Base-by-base conservation (phyloP, 2,797 vertebrate species). In the Pogoniulus pusillus region DNA sequence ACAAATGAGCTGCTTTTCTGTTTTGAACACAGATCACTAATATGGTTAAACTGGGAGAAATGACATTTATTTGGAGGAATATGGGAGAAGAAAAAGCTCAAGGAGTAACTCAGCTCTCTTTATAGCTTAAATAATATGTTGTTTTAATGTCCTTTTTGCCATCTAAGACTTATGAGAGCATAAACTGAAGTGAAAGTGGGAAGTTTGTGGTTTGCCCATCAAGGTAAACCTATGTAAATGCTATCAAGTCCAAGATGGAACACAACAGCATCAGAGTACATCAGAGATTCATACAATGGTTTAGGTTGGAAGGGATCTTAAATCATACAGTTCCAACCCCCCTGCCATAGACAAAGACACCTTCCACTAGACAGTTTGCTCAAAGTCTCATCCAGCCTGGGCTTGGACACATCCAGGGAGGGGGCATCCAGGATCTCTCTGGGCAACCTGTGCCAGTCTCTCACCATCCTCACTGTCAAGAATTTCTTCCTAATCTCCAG, bases 51-150 rank as follows among this genome's bases (percentile, higher is more conserved):
- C 41, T 77, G 62, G 30, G 91, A 91, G 51, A 71, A 86, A 92
- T 84, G 1, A 85, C 87, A 90, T 95, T 95, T 93, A 93, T 94
- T 92, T 82, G 91, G 83, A 94, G 75, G 62, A 95, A 88, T 57
- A 39, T 41, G 22, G 45, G 45, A 22, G 45, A 88, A 90, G 20
- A 49, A 90, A 85, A 82, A 85, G 58, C 54, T 91, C 54, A 80
- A 80, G 47, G 73, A 91, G 53, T 73, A 89, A 68, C 47, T 79
- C 60, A 78, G 73, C 80, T 89, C 82, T 47, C 22, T 74, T 91
- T 93, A 34, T 68, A 71, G 45, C 37, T 80, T 77, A 76, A 88
- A 77, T 39, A 86, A 54, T 34, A 73, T 51, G 45, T 7, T 60
- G 54, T 76, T 92, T 88, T 86, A 60, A 76, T 53, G 39, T 51